Evolutionary conservation across 2,888 invertebrate genomes (phyloP), one percentile per base, ranked within the genome.

Genomic region (Agriopis aurantiaria): DNA sequence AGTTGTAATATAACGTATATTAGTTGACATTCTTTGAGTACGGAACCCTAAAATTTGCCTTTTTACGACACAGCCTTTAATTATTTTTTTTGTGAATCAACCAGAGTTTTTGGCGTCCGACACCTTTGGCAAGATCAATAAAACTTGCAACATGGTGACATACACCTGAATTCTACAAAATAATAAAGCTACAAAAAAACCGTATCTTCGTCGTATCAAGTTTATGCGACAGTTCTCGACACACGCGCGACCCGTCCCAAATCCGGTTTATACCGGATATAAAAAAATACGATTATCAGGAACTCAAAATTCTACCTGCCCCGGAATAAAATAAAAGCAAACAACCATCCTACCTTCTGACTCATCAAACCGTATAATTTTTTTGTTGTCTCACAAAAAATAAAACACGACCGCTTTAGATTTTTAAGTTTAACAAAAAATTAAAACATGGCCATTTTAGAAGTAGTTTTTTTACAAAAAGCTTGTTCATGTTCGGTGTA

Each of bases 401-500:
- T 58, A 51, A 57, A 62, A 69, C 52, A 45, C 10, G 52, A 68
- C 46, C 67, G 52, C 64, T 41, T 56, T 56, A 43, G 1, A n/a
- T 33, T 33, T 33, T 33, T 33, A 33, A 33, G 33, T 33, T 3
- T 33, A 33, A 33, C 33, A 33, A 23, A 40, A 53, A 68, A 56
- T 68, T 59, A 52, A 57, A 62, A 69, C 53, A 46, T 8, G 52
- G 68, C 43, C 63, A 52, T 66, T 14, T 57, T 57, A 41, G 1
- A 10, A 33, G 7, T 12, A 17, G 55, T 68, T 69, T 73, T n/a
- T 73, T 65, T 68, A 73, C 63, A 71, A 76, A 74, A 73, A 73
- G 70, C 73, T 58, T 63, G 71, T 69, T 71, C 73, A 63, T 72
- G 74, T 72, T 75, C 65, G 68, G 71, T 72, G 72, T 69, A 61